A percentile compares a stretch with the other conserved stretches of the same genome.
Evolutionary conservation across 92 coral and sea anemone species (phyloP).

Genomic region (Palythoa caribaeorum): DNA sequence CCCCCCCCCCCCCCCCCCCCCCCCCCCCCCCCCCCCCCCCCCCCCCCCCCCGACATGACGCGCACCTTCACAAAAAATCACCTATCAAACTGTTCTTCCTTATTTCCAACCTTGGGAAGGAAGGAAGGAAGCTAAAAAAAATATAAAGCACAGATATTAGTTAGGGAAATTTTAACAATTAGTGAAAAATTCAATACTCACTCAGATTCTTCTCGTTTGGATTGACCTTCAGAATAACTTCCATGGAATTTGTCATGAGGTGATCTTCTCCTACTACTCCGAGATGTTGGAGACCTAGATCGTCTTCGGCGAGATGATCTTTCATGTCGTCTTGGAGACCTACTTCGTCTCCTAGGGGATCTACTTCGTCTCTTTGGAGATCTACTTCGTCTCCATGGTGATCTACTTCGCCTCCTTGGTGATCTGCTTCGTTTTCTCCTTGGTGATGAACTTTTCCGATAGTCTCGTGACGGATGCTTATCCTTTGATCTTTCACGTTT

Average conservation of each 20-base stretch:
- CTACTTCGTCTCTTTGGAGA: constrained; percentile 75
- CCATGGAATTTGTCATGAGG: constrained; percentile 80
- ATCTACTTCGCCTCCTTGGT: constrained; percentile 40
- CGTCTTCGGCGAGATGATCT: constrained; percentile 73
- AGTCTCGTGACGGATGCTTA: constrained; percentile 46
- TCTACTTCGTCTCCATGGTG: constrained; percentile 58
- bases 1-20: no score
- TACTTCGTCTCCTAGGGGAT: constrained; percentile 58
- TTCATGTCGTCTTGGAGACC: constrained; percentile 66
- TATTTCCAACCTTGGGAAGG: no score
- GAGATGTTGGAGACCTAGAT: constrained; percentile 76
- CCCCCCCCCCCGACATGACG: no score
- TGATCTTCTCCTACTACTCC: constrained; percentile 66
- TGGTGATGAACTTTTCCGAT: constrained; percentile 65
- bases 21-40: no score
- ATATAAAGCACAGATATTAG: no score
- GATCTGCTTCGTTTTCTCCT: constrained; percentile 45
- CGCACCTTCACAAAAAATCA: no score
- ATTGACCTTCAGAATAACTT: constrained; percentile 78
- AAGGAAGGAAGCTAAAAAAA: no score
- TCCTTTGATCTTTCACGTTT: constrained; percentile 18
- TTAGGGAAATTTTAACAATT: no score
- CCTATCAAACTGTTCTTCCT: no score
- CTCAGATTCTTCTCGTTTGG: constrained; percentile 80
- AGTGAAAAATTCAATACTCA: constrained; percentile 52